phyloP scores from a whole-genome alignment of 2,113 vertebrate genomes.

The Clarias magur region DNA sequence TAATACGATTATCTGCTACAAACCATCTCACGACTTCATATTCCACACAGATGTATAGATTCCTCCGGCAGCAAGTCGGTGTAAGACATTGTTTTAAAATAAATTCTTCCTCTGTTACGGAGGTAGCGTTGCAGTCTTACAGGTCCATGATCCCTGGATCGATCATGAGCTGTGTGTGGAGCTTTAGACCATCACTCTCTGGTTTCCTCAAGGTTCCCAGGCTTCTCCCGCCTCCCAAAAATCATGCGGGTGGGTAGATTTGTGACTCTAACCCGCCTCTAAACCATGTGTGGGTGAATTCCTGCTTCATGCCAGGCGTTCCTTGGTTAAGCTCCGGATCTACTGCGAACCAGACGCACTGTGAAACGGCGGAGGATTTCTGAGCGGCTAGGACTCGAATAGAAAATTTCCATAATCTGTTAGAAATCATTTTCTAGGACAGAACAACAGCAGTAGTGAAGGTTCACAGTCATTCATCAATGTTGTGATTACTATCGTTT shows the following conservation, averaged over 20 bases:
- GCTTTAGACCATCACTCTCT: background rate
- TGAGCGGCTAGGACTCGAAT: too few relatives aligned
- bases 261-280: background rate
- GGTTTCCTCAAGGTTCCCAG: slow-evolving; percentile 7
- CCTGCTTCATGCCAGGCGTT: background rate
- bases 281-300: background rate
- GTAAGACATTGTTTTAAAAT: background rate
- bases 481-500: too few relatives aligned
- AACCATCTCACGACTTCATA: background rate
- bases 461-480: background rate
- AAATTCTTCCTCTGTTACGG: background rate
- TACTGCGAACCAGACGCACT: background rate
- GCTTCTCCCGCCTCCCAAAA: slow-evolving; percentile 11
- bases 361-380: background rate
- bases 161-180: background rate
- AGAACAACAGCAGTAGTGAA: background rate
- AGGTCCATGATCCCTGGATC: background rate
- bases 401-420: too few relatives aligned
- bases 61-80: background rate
- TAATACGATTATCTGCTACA: background rate
- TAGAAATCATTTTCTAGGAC: background rate
- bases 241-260: background rate
- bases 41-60: background rate
- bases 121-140: background rate
- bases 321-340: background rate